Base-by-base conservation (phyloP, 2,888 invertebrate genomes). In the Notodonta dromedarius region DNA sequence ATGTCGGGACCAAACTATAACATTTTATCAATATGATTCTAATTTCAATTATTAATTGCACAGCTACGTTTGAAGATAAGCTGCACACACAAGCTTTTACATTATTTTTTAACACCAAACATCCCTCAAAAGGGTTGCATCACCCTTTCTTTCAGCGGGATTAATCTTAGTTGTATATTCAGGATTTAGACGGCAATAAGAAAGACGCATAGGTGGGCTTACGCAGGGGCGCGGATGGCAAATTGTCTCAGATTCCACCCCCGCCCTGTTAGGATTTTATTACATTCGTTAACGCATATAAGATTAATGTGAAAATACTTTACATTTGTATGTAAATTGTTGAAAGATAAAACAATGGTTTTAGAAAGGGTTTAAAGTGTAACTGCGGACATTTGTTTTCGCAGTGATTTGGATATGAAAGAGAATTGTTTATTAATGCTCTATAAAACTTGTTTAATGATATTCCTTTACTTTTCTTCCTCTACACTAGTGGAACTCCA, bases 141-240 rank as follows among this genome's bases (percentile, higher is more conserved):
- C 74, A 89, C 93, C 92, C 91, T 92, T 92, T 92, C 92, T 91
- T 93, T 93, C 90, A 85, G 66, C 92, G 77, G 84, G 89, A 91
- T 92, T 93, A 93, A 93, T 93, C 91, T 92, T 87, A 89, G 90
- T 91, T 93, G 93, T 93, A 92, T 92, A 91, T 93, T 91, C 87
- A 89, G 92, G 92, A 92, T 93, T 91, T 91, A 91, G 91, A 83
- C 86, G 86, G 89, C 91, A 88, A 90, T 93, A 93, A 93, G 93
- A 92, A 93, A 93, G 93, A 93, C 85, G 84, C 88, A 93, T 93
- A 91, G 93, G 92, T 92, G 88, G 90, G 92, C 91, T 92, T 91
- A 93, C 79, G 69, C 76, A 85, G 87, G 90, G 87, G 89, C 79
- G 83, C 78, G 84, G 82, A 79, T 80, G 86, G 90, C 91, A 91